Evolutionary conservation across 2,113 vertebrate species (phyloP).

Genomic region (Corydoras maculifer): DNA sequence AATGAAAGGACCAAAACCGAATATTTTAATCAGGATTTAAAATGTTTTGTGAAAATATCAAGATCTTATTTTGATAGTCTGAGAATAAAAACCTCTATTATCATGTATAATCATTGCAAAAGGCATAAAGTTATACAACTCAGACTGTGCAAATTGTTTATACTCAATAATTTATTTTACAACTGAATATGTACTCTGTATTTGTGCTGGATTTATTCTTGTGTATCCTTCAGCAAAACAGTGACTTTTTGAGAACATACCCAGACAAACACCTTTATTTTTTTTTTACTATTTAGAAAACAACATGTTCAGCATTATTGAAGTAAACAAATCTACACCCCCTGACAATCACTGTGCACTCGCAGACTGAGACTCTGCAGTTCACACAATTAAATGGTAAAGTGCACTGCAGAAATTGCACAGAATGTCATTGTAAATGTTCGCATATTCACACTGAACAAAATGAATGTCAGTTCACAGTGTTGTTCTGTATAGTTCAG

Average conservation of each 20-base stretch:
- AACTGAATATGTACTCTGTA: neutral
- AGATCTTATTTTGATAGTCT: too few species aligned
- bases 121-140: neutral
- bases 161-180: neutral
- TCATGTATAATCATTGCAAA: neutral
- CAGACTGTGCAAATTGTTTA: neutral
- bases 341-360: too few species aligned
- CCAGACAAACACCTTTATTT: too few species aligned
- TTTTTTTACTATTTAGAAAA: too few species aligned
- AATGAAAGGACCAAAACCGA: too few species aligned
- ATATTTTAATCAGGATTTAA: too few species aligned
- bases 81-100: too few species aligned
- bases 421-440: neutral
- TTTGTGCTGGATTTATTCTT: neutral
- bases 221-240: neutral
- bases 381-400: neutral
- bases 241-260: neutral
- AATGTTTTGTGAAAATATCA: too few species aligned
- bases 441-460: neutral
- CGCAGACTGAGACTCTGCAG: neutral
- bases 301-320: neutral
- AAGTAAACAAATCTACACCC: neutral
- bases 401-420: neutral
- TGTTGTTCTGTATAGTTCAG: neutral
- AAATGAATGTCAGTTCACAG: neutral